These are phyloP conservation scores for Equus quagga DNA, from an alignment of 2,113 vertebrate genomes.

Conservation along the genomic window DNA sequence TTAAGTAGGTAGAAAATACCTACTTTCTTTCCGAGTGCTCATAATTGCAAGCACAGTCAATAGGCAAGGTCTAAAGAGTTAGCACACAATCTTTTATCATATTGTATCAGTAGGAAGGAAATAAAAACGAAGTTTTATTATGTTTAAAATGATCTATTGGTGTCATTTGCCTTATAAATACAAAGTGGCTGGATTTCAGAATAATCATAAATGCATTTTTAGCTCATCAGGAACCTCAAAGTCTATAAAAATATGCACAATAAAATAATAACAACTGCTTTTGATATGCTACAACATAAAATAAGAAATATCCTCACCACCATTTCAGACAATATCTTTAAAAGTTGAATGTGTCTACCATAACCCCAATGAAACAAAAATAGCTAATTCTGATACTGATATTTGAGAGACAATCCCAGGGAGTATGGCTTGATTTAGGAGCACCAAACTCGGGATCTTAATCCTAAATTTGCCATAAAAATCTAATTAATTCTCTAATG, in stretches of 20 bases:
- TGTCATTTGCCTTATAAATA: not conserved
- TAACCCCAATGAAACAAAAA: not conserved
- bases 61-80: not conserved
- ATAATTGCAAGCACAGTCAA: not conserved
- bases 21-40: not conserved
- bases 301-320: not conserved
- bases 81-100: not conserved
- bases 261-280: not conserved
- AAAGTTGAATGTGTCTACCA: not conserved
- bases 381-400: not conserved
- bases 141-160: not conserved
- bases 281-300: not conserved
- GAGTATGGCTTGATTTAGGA: not conserved
- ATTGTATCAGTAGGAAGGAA: not conserved
- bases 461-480: not conserved
- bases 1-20: constrained; percentile 4
- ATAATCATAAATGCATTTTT: not conserved
- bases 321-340: not conserved
- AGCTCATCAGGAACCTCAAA: not conserved
- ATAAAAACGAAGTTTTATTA: not conserved
- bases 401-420: not conserved
- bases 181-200: not conserved
- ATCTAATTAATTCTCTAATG: not conserved
- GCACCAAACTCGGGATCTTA: not conserved
- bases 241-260: not conserved